These are phyloP conservation scores for Hormaphis cornu DNA, from an alignment of 1,140 invertebrate species.

Conservation along the genomic window DNA sequence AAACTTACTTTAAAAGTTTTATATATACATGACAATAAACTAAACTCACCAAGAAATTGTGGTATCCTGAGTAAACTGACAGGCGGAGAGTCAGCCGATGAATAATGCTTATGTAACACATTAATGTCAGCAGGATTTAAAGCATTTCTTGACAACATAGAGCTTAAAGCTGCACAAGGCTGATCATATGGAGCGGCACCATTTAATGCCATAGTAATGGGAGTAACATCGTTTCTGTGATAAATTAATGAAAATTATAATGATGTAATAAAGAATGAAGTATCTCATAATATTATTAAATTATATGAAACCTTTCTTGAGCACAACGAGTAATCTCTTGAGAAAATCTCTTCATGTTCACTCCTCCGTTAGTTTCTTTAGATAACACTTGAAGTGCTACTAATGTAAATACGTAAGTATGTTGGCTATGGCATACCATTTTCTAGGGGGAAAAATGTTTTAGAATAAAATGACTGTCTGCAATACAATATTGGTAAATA, in stretches of 20 bases:
- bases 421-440: slow-evolving; percentile 98
- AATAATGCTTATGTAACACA: slow-evolving; percentile 84
- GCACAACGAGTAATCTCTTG: slow-evolving; percentile 93
- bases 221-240: slow-evolving; percentile 88
- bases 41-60: slow-evolving; percentile 72
- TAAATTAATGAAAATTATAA: slow-evolving; percentile 33
- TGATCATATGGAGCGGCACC: slow-evolving; percentile 82
- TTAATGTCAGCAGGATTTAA: slow-evolving; percentile 97
- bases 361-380: slow-evolving; percentile 82
- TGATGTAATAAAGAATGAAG: slow-evolving; percentile 17
- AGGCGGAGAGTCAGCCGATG: slow-evolving; percentile 74
- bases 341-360: slow-evolving; percentile 84
- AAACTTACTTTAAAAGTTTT: neutral
- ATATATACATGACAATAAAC: neutral
- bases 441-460: slow-evolving; percentile 52
- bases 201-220: slow-evolving; percentile 89
- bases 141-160: slow-evolving; percentile 89
- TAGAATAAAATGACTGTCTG: neutral
- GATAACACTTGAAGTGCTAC: slow-evolving; percentile 85
- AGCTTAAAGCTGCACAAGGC: slow-evolving; percentile 83
- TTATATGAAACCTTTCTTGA: slow-evolving; percentile 59
- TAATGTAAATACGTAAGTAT: slow-evolving; percentile 96
- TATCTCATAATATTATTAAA: neutral
- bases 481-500: no score
- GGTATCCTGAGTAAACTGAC: slow-evolving; percentile 89